Conservation (phyloP, 2,797 vertebrate genomes). For the Lophius americanus region DNA sequence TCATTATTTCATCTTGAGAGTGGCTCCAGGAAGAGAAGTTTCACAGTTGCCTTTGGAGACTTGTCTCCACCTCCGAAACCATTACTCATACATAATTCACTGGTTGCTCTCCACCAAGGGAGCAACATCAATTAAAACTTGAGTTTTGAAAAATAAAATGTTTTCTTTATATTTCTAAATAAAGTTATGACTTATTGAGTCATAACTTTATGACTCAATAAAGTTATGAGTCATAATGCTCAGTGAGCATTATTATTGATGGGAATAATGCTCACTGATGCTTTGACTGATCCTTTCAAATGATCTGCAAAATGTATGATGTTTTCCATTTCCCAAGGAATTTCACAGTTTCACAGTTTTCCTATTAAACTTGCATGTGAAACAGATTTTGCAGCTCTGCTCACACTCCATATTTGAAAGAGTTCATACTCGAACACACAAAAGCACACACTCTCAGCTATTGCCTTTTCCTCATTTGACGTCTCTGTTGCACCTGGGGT, state of each 20-base stretch:
- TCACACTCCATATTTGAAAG: slow-evolving; percentile 42
- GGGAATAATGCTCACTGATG: slow-evolving; percentile 19
- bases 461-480: slow-evolving; percentile 69
- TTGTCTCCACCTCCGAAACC: slow-evolving; percentile 23
- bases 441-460: slow-evolving; percentile 41
- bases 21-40: slow-evolving; percentile 28
- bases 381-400: slow-evolving; percentile 19
- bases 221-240: no score
- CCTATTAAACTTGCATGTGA: slow-evolving; percentile 9
- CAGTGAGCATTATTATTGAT: no score
- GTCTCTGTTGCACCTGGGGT: slow-evolving; percentile 64
- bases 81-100: slow-evolving; percentile 29
- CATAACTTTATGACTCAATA: no score
- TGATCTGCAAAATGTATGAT: not conserved
- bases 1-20: slow-evolving; percentile 38
- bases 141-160: slow-evolving; percentile 15
- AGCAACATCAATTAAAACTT: no score
- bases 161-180: no score
- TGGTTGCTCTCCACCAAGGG: not conserved
- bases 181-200: slow-evolving; percentile 25
- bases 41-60: slow-evolving; percentile 31
- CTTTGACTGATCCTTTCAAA: no score
- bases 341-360: no score
- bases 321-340: not conserved
- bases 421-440: slow-evolving; percentile 21